Base-by-base conservation (phyloP, 2,888 invertebrate genomes). In the Eudasyphora cyanicolor region DNA sequence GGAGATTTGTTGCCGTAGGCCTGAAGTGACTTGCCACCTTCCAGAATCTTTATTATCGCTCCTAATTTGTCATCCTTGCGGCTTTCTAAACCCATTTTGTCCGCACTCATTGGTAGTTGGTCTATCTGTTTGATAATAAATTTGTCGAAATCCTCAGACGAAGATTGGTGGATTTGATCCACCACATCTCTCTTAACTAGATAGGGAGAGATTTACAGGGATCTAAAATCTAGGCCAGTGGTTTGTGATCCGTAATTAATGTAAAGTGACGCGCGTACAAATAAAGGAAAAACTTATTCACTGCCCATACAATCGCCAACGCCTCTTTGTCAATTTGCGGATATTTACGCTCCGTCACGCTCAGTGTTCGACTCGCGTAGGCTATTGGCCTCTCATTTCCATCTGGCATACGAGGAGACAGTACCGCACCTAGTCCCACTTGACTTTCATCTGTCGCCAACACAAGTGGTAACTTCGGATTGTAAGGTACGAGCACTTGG, bases 381-480 rank as follows among this genome's bases (percentile, higher is more conserved):
- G n/a, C n/a, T n/a, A n/a, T n/a, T n/a, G n/a, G n/a, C n/a, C n/a
- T n/a, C n/a, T n/a, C n/a, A n/a, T n/a, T n/a, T n/a, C n/a, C n/a
- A n/a, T 29, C 14, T n/a, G 60, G 60, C 32, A 64, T 19, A 0
- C 27, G 69, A 29, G 71, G 82, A 1, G 76, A 64, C 2, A 82
- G 45, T 7, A 77, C 85, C 2, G 57, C 77, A 3, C 78, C 82
- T 1, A 82, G 69, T 5, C 71, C 79, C 2, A 49, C 19, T 69
- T 57, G 69, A 19, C 54, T 67, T 1, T 51, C 76, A 27, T 76
- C n/a, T n/a, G n/a, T n/a, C n/a, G n/a, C n/a, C 62, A 0, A 42
- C 12, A 70, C 2, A 6, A 64, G 45, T 10, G 57, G 62, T 14
- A 77, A n/a, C 2, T n/a, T 21, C 14, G 51, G 62, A 62, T 70